Base-by-base conservation (phyloP, 2,888 invertebrate species). In the Mylabris sibirica region DNA sequence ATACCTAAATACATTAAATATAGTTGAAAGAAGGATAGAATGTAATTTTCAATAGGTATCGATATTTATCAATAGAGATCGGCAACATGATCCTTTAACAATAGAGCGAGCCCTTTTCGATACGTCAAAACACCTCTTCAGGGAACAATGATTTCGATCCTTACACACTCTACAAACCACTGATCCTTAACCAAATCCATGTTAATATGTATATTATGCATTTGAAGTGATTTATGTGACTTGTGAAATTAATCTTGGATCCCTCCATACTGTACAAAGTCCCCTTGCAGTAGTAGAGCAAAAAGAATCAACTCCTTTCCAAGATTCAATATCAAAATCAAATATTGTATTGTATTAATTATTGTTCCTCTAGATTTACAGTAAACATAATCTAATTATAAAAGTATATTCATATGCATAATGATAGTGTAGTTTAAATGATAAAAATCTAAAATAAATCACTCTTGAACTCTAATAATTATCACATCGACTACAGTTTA, bases 111-210 rank as follows among this genome's bases (percentile, higher is more conserved):
- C 77, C 81, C 82, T 78, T 80, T 77, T 68, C 71, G 72, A 73
- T 77, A 81, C 81, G 79, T 82, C 83, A 81, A 77, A 82, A 83
- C 83, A 83, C 82, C 83, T 83, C 83, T 82, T 79, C 75, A 81
- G 71, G 70, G 79, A 79, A 82, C 82, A 82, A 83, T 80, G 72
- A 73, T 65, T 70, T 66, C 68, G 75, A 79, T 77, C 78, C 76
- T 70, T 72, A 76, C 76, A 74, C 74, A 76, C 80, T 77, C 76
- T 74, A 77, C 78, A 80, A 79, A 81, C 81, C 82, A 77, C 80
- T 77, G 80, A 80, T 79, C 80, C 79, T 77, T 75, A 68, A 75
- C 77, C 78, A 78, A 81, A 82, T 81, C 81, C 81, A 78, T 80
- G 80, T 81, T 82, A 82, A 81, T 82, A 81, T 80, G 80, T 79